Evolutionary conservation across 1,140 invertebrate genomes (phyloP), one percentile per base, ranked within the genome.

Genomic region (Proctacanthus coquilletti): DNA sequence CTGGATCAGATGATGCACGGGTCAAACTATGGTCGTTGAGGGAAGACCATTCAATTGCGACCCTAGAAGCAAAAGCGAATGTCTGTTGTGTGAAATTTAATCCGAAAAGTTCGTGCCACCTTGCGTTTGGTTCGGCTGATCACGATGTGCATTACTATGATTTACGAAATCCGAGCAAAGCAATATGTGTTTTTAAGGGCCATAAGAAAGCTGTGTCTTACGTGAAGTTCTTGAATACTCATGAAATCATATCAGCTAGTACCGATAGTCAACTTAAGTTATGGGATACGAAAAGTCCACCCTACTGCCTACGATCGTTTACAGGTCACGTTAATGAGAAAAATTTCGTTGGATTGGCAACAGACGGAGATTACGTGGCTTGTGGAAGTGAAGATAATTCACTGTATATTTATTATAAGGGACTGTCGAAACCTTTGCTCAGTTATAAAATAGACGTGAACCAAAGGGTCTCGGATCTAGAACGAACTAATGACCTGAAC

Each of bases 81-180:
- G 88, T 96, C 18, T 96, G 92, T 61, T 95, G 89, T 65, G 92
- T 97, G 2, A 85, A 93, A 56, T 97, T 97, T 63, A 94, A 91
- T 64, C 92, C 92, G 4, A 68, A 75, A 32, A 88, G 80, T 43
- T 77, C 84, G 1, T 77, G 70, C 47, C 82, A 94, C 54, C 64
- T 96, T 18, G 87, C 91, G 2, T 94, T 94, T 65, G 91, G 91
- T 13, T 93, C 87, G 9, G 91, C 92, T 4, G 92, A 96, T 66
- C 91, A 96, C 60, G 92, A 86, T 65, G 89, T 96, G 27, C 88
- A 97, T 65, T 94, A 95, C 57, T 96, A 94, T 60, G 93, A 96
- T 64, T 65, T 96, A 29, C 67, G 93, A 20, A 82, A 91, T 45
- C 77, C 84, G 52, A 80, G 83, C 42, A 74, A 81, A 42, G 76